A percentile compares a stretch with the other conserved stretches of the same genome.
Conservation (phyloP, 2,888 invertebrate genomes). For the Rhimphoctona megacephalus region DNA sequence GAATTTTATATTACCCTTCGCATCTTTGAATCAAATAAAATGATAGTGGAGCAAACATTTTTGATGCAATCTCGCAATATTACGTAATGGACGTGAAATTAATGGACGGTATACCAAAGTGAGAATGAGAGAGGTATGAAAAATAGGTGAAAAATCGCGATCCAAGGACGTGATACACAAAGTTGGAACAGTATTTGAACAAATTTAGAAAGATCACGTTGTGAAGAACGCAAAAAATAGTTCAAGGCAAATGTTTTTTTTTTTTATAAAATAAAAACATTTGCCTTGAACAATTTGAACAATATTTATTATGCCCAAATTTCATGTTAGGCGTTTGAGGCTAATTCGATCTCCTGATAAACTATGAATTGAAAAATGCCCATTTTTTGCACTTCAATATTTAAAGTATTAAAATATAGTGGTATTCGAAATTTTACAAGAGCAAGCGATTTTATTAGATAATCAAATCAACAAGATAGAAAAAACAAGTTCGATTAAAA, state of each 20-base stretch:
- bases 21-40: background rate
- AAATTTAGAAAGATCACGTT: background rate
- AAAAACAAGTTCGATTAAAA: background rate
- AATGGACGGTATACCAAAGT: background rate
- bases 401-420: no score
- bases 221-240: background rate
- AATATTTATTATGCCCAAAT: background rate
- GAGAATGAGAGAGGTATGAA: background rate
- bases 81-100: background rate
- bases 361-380: background rate
- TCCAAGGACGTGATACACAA: background rate
- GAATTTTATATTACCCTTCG: background rate
- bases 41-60: background rate
- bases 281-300: background rate
- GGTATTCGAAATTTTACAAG: no score
- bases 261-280: background rate
- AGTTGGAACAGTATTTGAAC: background rate
- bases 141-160: background rate
- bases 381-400: background rate
- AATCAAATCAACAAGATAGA: background rate
- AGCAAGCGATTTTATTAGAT: conserved; percentile 1
- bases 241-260: background rate
- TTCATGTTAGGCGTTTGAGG: background rate
- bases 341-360: background rate
- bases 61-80: background rate